Conservation (phyloP, 1,140 invertebrate genomes). For the Temnothorax nylanderi region DNA sequence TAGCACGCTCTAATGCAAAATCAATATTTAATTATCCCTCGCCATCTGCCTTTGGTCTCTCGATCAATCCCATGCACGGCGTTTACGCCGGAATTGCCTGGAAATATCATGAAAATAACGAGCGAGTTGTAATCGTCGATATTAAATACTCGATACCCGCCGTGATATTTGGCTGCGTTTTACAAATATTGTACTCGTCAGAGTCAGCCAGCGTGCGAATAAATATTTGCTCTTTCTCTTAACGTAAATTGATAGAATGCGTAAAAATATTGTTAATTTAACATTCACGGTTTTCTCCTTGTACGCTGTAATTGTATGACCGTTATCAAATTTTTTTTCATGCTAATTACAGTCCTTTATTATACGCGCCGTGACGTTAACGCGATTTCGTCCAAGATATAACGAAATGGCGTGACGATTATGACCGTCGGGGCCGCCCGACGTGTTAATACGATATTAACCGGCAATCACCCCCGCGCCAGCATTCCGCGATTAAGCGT, state of each 20-base stretch:
- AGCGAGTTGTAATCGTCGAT: neutral
- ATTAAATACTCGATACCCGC: neutral
- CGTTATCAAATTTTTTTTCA: conserved; percentile 31
- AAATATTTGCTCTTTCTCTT: conserved; percentile 21
- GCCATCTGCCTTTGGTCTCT: conserved; percentile 23
- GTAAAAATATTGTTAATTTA: conserved; percentile 27
- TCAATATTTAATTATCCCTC: conserved; percentile 78
- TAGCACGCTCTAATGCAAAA: conserved; percentile 75
- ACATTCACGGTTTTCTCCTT: neutral
- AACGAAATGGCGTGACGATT: conserved; percentile 56
- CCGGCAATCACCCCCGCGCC: neutral
- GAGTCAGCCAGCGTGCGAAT: neutral
- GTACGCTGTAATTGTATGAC: neutral
- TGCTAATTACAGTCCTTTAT: conserved; percentile 41
- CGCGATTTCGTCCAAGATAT: conserved; percentile 47
- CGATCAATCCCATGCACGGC: neutral
- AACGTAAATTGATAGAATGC: neutral
- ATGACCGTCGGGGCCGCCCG: conserved; percentile 1
- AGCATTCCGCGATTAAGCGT: conserved; percentile 36
- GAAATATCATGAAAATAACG: conserved; percentile 6
- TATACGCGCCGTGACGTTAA: conserved; percentile 46
- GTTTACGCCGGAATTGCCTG: neutral
- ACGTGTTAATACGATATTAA: conserved; percentile 55
- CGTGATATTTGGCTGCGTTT: neutral
- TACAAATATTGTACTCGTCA: neutral